Conservation (phyloP, 2,113 vertebrate species). For the Ranitomeya imitator region DNA sequence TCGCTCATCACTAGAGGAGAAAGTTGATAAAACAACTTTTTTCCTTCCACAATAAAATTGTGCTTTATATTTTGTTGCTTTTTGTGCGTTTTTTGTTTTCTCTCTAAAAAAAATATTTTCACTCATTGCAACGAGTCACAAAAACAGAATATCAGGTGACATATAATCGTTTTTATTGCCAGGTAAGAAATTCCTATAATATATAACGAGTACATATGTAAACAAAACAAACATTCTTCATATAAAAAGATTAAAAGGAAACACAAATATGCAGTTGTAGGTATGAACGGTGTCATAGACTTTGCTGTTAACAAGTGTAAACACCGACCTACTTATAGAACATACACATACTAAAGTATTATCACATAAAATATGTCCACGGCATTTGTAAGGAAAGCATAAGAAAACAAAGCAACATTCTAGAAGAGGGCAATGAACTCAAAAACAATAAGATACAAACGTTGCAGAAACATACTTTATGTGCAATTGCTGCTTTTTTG, state of each 20-base stretch:
- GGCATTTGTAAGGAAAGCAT: slow-evolving; percentile 68
- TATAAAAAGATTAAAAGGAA: slow-evolving; percentile 69
- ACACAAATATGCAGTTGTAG: slow-evolving; percentile 78
- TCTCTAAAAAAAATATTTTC: not conserved
- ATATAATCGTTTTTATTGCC: slow-evolving; percentile 92
- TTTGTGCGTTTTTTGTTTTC: not conserved
- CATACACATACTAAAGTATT: slow-evolving; percentile 88
- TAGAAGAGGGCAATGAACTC: slow-evolving; percentile 65
- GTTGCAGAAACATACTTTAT: slow-evolving; percentile 16
- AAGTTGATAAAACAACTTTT: too few relatives aligned
- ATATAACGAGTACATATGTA: slow-evolving; percentile 94
- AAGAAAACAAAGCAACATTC: slow-evolving; percentile 69
- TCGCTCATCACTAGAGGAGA: too few relatives aligned
- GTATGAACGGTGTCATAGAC: slow-evolving; percentile 86
- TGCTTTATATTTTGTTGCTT: not conserved
- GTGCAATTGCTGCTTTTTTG: slow-evolving; percentile 26
- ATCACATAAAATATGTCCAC: slow-evolving; percentile 78
- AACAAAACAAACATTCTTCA: slow-evolving; percentile 91
- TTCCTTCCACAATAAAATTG: not conserved
- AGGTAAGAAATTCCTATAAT: slow-evolving; percentile 97
- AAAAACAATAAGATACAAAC: slow-evolving; percentile 21
- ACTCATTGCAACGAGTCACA: not conserved
- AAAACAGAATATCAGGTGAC: slow-evolving; percentile 65
- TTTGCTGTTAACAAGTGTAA: slow-evolving; percentile 81
- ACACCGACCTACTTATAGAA: slow-evolving; percentile 85